A percentile compares a stretch with the other conserved stretches of the same genome.
Evolutionary conservation across 92 coral and sea anemone species (phyloP).

Genomic region (Epizoanthus fatuus): DNA sequence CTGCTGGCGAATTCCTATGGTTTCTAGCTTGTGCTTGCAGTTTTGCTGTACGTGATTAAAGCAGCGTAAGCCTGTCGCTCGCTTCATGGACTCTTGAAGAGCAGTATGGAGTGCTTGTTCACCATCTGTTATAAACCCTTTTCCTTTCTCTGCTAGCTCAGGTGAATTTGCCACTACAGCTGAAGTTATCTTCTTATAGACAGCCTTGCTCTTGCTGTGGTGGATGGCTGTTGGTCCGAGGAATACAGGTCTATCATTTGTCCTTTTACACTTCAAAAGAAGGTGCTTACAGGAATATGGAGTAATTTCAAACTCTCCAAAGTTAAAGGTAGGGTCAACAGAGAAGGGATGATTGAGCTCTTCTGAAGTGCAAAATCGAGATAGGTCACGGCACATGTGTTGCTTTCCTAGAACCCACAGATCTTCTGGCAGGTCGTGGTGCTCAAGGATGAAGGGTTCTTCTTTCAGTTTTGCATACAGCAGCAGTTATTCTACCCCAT

Average conservation of each 20-base stretch:
- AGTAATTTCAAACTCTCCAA: conserved; percentile 60
- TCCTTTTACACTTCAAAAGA: conserved; percentile 48
- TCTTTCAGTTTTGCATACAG: conserved; percentile 55
- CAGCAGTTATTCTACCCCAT: conserved; percentile 60
- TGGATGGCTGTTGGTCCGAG: conserved; percentile 60
- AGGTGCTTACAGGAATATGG: conserved; percentile 55
- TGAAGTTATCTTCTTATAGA: conserved; percentile 40
- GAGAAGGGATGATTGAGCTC: conserved; percentile 50
- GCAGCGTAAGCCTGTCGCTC: conserved; percentile 57
- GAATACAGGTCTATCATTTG: conserved; percentile 47
- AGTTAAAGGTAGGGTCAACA: conserved; percentile 66
- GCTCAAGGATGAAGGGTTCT: conserved; percentile 57
- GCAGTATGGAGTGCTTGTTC: conserved; percentile 50
- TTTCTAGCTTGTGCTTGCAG: conserved; percentile 26
- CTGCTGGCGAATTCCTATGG: no score
- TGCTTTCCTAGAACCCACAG: conserved; percentile 63
- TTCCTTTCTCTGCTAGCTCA: conserved; percentile 19
- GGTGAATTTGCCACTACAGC: conserved; percentile 46
- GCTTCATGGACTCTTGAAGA: conserved; percentile 44
- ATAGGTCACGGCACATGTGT: conserved; percentile 52
- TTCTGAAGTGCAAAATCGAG: conserved; percentile 53
- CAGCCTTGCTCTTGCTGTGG: conserved; percentile 37
- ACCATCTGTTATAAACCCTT: conserved; percentile 58
- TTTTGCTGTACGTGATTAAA: conserved; percentile 52
- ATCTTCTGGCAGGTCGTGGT: conserved; percentile 64